phyloP scores from a whole-genome alignment of 1,140 invertebrate species.

The Rhopalosiphum maidis region DNA sequence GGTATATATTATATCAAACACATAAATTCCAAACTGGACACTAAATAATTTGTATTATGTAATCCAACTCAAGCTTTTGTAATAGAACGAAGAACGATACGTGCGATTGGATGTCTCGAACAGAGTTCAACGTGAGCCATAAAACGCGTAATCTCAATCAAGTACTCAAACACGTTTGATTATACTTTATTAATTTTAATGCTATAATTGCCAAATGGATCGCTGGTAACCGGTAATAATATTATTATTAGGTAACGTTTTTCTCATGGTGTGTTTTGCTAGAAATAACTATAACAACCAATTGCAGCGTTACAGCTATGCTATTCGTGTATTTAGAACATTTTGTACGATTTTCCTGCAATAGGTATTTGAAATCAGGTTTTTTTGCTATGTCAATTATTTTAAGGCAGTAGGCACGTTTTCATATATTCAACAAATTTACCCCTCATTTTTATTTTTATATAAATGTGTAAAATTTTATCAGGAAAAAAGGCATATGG shows the following conservation, averaged over 20 bases:
- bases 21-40: neutral
- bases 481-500: neutral
- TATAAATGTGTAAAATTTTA: neutral
- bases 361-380: neutral
- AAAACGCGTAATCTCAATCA: neutral
- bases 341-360: neutral
- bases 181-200: conserved; percentile 44
- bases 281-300: neutral
- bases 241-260: conserved; percentile 38
- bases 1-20: neutral
- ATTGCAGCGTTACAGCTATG: neutral
- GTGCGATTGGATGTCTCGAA: neutral
- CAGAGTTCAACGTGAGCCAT: neutral
- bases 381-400: neutral
- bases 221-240: conserved; percentile 15
- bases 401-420: neutral
- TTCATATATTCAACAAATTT: neutral
- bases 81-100: neutral
- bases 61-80: neutral
- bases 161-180: conserved; percentile 21
- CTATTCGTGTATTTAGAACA: neutral
- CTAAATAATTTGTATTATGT: neutral
- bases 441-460: neutral
- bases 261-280: neutral
- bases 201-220: conserved; percentile 24